A percentile compares a stretch with the other conserved stretches of the same genome.
Conservation (phyloP, 2,888 invertebrate genomes). For the Leucophora obtusa region DNA sequence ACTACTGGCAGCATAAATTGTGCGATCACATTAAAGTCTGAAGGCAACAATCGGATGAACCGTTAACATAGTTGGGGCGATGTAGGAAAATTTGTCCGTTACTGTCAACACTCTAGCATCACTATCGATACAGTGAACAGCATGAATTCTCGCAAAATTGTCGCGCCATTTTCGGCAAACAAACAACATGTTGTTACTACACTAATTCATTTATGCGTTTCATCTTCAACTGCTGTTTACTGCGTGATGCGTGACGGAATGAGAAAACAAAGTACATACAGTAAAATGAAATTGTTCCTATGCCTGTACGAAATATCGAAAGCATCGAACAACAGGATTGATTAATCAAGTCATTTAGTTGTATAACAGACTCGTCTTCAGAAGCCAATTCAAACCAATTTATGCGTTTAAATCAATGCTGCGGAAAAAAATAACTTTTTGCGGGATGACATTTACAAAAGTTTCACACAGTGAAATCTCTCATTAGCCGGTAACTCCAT, state of each 20-base stretch:
- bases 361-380: constrained; percentile 17
- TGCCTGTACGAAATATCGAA: constrained; percentile 39
- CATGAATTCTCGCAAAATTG: constrained; percentile 64
- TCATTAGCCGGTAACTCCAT: too few species aligned
- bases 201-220: constrained; percentile 55
- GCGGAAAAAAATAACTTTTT: constrained; percentile 11
- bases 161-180: constrained; percentile 63
- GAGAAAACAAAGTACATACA: constrained; percentile 52
- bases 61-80: constrained; percentile 46
- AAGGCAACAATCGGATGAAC: constrained; percentile 54
- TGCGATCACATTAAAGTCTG: constrained; percentile 9
- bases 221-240: constrained; percentile 12
- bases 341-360: constrained; percentile 65
- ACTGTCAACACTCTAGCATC: constrained; percentile 18
- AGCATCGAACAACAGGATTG: constrained; percentile 55
- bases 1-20: constrained; percentile 59
- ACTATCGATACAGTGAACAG: constrained; percentile 52
- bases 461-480: constrained; percentile 7
- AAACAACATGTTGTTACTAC: constrained; percentile 56
- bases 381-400: constrained; percentile 48
- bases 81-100: constrained; percentile 57
- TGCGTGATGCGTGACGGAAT: constrained; percentile 61
- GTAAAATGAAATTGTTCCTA: constrained; percentile 63
- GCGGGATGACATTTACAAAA: constrained; percentile 54
- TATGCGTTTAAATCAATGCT: constrained; percentile 57